Percentiles rank a stretch among this genome's conserved stretches.
Conservation (phyloP, 2,113 vertebrate species). For the Vulpes ferrilata region DNA sequence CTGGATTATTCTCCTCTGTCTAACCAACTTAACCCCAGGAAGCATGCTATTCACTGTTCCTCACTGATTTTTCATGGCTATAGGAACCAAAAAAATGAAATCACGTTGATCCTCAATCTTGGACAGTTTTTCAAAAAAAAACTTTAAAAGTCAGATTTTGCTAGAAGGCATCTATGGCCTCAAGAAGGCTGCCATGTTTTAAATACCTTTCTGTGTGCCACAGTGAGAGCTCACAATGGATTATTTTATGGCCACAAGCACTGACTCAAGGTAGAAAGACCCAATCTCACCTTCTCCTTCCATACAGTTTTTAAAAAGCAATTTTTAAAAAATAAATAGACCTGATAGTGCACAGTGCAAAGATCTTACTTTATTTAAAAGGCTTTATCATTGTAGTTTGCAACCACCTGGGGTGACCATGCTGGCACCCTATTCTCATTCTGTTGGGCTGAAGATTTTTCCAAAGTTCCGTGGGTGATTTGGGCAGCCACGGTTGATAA, state of each 20-base stretch:
- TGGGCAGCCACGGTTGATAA: neutral
- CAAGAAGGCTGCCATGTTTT: neutral
- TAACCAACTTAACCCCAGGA: neutral
- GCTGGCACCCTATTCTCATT: neutral
- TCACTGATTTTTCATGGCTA: neutral
- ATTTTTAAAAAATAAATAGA: neutral
- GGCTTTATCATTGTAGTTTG: neutral
- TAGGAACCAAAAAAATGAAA: neutral
- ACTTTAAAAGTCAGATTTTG: neutral
- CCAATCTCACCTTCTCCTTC: neutral
- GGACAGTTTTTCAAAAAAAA: neutral
- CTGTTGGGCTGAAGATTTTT: neutral
- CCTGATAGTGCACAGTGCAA: neutral
- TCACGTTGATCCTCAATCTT: neutral
- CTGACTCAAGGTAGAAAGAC: neutral
- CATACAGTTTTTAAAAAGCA: neutral
- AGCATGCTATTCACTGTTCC: neutral
- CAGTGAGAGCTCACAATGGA: neutral
- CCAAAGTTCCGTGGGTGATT: neutral
- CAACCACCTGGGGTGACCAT: neutral
- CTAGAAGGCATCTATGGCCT: neutral
- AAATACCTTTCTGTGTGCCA: neutral
- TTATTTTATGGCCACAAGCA: neutral
- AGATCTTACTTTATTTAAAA: constrained; percentile 41
- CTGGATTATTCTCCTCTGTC: neutral